These are phyloP conservation scores for Megalops atlanticus DNA, from an alignment of 2,113 vertebrate genomes.

Conservation along the genomic window DNA sequence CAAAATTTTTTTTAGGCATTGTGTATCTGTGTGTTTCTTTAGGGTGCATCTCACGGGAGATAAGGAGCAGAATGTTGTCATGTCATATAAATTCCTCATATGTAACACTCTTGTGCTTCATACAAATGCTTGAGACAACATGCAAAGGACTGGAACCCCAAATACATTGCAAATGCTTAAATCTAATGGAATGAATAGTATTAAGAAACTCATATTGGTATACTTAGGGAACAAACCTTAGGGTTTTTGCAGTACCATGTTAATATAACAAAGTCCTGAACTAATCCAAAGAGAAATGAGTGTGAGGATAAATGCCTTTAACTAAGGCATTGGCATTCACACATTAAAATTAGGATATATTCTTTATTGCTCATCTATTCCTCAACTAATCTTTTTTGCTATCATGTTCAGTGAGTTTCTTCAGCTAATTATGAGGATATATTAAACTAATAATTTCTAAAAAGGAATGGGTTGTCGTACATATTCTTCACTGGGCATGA, in stretches of 20 bases:
- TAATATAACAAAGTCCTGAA: background rate
- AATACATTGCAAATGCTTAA: background rate
- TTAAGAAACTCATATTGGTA: background rate
- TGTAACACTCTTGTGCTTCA: too few species aligned
- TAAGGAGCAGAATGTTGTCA: too few species aligned
- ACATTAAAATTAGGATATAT: background rate
- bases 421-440: background rate
- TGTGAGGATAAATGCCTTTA: background rate
- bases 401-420: background rate
- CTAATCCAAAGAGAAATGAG: background rate
- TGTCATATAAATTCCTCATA: too few species aligned
- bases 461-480: background rate
- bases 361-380: background rate
- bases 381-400: slow-evolving; percentile 4
- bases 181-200: background rate
- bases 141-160: too few species aligned
- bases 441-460: background rate
- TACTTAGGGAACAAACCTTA: background rate
- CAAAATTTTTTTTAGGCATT: too few species aligned
- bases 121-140: too few species aligned
- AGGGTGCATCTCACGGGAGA: too few species aligned
- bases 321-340: background rate
- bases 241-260: background rate
- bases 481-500: background rate
- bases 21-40: too few species aligned